Conservation (phyloP, 2,797 vertebrate species). For the Neoniphon sammara region DNA sequence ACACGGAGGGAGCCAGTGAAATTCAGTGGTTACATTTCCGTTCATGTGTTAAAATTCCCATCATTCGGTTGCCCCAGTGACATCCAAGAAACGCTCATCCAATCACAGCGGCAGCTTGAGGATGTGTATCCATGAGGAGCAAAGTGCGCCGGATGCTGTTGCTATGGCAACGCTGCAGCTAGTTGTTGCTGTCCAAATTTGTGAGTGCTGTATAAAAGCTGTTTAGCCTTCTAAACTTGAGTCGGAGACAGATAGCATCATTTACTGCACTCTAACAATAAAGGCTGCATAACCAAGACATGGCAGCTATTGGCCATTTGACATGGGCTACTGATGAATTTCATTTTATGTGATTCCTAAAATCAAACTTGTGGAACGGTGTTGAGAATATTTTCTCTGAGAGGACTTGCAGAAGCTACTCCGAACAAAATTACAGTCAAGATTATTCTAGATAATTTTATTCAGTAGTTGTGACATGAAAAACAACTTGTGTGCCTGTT, state of each 20-base stretch:
- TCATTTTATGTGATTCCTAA: too few relatives aligned
- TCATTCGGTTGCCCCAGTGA: conserved; percentile 82
- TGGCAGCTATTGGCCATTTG: too few relatives aligned
- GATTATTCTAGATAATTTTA: neutral
- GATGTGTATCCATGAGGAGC: conserved; percentile 76
- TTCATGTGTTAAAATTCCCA: conserved; percentile 77
- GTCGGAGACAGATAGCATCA: neutral
- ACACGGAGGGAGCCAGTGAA: conserved; percentile 60
- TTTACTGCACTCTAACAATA: conserved; percentile 10
- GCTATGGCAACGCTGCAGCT: conserved; percentile 81
- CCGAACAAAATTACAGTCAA: neutral
- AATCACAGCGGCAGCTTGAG: conserved; percentile 68
- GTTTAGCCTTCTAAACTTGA: neutral
- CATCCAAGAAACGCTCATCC: conserved; percentile 65
- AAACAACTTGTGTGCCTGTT: too few relatives aligned
- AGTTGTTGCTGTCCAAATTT: conserved; percentile 40
- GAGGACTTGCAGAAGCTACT: neutral
- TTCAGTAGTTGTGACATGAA: neutral
- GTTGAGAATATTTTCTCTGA: too few relatives aligned
- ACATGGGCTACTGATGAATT: too few relatives aligned
- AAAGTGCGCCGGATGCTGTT: conserved; percentile 81
- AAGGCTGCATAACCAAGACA: neutral
- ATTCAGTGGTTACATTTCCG: conserved; percentile 72
- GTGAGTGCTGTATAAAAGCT: conserved; percentile 32
- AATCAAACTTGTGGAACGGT: too few relatives aligned